Percentiles rank a stretch among this genome's conserved stretches.
Conservation (phyloP, 2,888 invertebrate genomes). For the Halocaridina rubra region DNA sequence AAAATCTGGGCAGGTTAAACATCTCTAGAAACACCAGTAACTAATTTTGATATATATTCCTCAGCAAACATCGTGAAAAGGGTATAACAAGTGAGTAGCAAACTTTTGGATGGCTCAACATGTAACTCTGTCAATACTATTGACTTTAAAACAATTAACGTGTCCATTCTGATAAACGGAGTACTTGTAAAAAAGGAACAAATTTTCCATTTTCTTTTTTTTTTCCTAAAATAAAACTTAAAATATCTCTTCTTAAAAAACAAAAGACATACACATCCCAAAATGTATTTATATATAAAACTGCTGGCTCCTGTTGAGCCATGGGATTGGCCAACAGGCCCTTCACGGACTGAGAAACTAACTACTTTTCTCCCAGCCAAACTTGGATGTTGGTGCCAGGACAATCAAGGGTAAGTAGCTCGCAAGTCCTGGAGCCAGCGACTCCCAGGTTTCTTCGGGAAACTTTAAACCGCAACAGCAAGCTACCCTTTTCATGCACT, state of each 20-base stretch:
- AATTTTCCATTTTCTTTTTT: slow-evolving; percentile 27
- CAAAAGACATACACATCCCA: slow-evolving; percentile 8
- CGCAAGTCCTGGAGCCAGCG: neutral
- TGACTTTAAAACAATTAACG: slow-evolving; percentile 31
- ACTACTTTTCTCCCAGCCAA: slow-evolving; percentile 32
- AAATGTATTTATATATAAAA: slow-evolving; percentile 18
- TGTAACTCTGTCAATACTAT: slow-evolving; percentile 16
- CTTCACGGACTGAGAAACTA: slow-evolving; percentile 6
- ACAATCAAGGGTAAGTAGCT: slow-evolving; percentile 11
- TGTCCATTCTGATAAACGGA: slow-evolving; percentile 46
- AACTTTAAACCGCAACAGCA: neutral
- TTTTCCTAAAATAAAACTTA: slow-evolving; percentile 34
- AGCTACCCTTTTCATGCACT: slow-evolving; percentile 39
- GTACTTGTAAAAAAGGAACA: slow-evolving; percentile 32
- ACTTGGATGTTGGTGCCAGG: slow-evolving; percentile 10
- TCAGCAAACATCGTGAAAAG: slow-evolving; percentile 36
- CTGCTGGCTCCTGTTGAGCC: slow-evolving; percentile 37
- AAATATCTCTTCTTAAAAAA: slow-evolving; percentile 8
- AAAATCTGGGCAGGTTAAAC: slow-evolving; percentile 36
- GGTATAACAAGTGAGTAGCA: slow-evolving; percentile 53
- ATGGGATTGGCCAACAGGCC: slow-evolving; percentile 30
- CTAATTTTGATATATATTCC: slow-evolving; percentile 51
- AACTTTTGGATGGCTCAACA: slow-evolving; percentile 48
- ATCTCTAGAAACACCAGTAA: slow-evolving; percentile 38
- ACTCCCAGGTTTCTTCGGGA: neutral